Evolutionary conservation across 2,797 vertebrate genomes (phyloP), one percentile per base, ranked within the genome.

Genomic region (Cottoperca gobio): DNA sequence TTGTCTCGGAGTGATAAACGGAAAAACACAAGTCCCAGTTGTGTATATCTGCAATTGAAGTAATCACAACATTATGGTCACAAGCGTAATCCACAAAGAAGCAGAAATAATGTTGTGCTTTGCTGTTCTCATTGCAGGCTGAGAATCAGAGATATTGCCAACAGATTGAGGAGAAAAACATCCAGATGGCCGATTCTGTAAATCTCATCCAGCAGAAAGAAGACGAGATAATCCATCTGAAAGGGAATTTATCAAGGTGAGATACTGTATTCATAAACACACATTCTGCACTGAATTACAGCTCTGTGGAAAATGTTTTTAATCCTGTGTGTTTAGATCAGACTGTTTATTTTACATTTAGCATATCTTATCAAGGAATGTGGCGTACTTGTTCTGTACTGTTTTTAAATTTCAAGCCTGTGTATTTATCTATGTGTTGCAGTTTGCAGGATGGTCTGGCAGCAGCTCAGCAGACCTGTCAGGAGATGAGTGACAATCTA

Each of bases 181-280:
- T 86, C 84, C 92, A 88, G 61, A 94, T 97, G 72, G 86, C 93
- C 0, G 88, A 95, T 84, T 95, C 89, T 48, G 93, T 96, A 93
- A 92, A 91, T 37, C 75, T 89, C 76, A 79, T 95, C 68, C 92
- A 91, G 72, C 94, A 92, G 88, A 97, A 96, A 89, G 96, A 96
- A 26, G 90, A 96, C 70, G 95, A 97, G 84, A 83, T 94, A 48
- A 90, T 88, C 0, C 90, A 92, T 79, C 92, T 97, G 82, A 95
- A 86, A 84, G 87, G 78, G 17, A 92, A 93, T 82, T 83, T 98
- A 85, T 92, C 94, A 88, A 97, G 96, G 97, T 98, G 89, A 93
- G 92, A 81, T 81, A 64, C 79, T 73, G 76, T 88, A 76, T 84
- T 88, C 73, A 78, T 86, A 75, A 88, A 71, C 83, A 89, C 77